Evolutionary conservation across 2,113 vertebrate genomes (phyloP).

Genomic region (Colius striatus): DNA sequence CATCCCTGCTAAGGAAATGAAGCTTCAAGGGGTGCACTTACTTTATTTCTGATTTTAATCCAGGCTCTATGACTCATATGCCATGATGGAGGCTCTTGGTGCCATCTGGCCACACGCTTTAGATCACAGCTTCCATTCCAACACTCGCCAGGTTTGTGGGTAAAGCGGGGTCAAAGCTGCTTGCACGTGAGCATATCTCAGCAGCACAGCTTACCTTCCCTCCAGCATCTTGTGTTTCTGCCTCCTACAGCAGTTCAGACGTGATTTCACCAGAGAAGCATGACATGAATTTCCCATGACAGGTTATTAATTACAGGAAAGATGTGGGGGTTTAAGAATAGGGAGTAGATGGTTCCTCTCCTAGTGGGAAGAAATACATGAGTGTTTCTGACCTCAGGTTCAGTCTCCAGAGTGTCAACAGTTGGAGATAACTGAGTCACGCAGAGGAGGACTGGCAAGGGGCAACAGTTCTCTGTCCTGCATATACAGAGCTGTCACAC

Average conservation of each 20-base stretch:
- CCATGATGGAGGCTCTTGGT: not conserved
- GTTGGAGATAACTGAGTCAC: not conserved
- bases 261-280: not conserved
- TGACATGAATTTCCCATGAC: not conserved
- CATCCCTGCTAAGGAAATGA: constrained; percentile 42
- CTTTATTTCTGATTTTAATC: not conserved
- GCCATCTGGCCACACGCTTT: not conserved
- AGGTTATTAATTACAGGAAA: not conserved
- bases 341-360: not conserved
- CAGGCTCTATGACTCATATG: not conserved
- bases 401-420: not conserved
- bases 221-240: not conserved
- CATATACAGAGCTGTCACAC: not conserved
- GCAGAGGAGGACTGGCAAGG: not conserved
- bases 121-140: not conserved
- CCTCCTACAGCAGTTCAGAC: not conserved
- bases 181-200: not conserved
- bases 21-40: not conserved
- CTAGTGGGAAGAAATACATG: not conserved
- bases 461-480: not conserved
- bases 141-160: not conserved
- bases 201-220: not conserved
- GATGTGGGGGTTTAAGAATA: not conserved
- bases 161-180: not conserved
- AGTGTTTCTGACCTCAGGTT: not conserved